A percentile compares a stretch with the other conserved stretches of the same genome.
Evolutionary conservation across 2,113 vertebrate species (phyloP).

Genomic region (Hirundichthys speculiger): DNA sequence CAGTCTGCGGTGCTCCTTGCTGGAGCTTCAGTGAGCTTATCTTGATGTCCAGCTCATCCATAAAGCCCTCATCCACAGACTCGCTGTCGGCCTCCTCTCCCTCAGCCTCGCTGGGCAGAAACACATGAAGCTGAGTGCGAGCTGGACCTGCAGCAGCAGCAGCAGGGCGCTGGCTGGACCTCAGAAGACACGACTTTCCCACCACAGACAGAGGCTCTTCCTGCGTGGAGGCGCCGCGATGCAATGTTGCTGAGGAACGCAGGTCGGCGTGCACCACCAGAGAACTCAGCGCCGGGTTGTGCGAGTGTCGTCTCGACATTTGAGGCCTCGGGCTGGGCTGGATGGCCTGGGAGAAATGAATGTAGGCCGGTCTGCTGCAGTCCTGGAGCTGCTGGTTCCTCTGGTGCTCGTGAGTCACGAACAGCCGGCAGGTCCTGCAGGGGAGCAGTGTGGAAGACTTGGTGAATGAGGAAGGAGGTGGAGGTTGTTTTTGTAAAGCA

Average conservation of each 20-base stretch:
- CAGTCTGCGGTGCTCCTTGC: slow-evolving; percentile 34
- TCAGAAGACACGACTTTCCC: slow-evolving; percentile 67
- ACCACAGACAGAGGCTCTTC: slow-evolving; percentile 62
- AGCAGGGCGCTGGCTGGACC: slow-evolving; percentile 16
- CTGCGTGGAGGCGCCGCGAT: not conserved
- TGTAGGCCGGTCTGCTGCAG: slow-evolving; percentile 52
- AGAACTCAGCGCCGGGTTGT: not conserved
- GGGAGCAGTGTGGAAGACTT: slow-evolving; percentile 27
- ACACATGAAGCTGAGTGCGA: slow-evolving; percentile 79
- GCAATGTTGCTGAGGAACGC: slow-evolving; percentile 12
- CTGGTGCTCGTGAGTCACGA: not conserved
- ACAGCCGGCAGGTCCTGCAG: slow-evolving; percentile 13
- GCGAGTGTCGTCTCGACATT: slow-evolving; percentile 25
- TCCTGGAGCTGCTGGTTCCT: slow-evolving; percentile 15
- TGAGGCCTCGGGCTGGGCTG: slow-evolving; percentile 46
- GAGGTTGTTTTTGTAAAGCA: slow-evolving; percentile 32
- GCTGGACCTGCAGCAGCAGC: not conserved
- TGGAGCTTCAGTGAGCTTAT: slow-evolving; percentile 64
- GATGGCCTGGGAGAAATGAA: slow-evolving; percentile 74
- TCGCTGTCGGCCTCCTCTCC: slow-evolving; percentile 71
- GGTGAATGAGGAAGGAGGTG: slow-evolving; percentile 15
- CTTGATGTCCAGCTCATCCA: slow-evolving; percentile 75
- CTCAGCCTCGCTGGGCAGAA: slow-evolving; percentile 70
- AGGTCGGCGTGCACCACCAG: slow-evolving; percentile 8
- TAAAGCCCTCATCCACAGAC: slow-evolving; percentile 72